Evolutionary conservation across 2,113 vertebrate genomes (phyloP).

Genomic region (Sakesphorus luctuosus): DNA sequence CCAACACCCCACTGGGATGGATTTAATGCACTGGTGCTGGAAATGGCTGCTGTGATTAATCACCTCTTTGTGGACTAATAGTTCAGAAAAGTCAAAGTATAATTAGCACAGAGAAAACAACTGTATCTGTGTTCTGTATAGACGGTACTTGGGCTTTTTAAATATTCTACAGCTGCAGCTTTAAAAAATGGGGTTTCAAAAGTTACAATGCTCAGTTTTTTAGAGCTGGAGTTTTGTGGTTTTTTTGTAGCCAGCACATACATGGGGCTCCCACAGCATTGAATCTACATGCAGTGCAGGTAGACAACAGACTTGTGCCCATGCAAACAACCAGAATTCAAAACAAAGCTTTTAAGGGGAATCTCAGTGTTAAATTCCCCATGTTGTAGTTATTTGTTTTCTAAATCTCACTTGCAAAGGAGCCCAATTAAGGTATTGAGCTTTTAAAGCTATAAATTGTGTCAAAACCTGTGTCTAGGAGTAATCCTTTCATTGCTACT

Average conservation of each 20-base stretch:
- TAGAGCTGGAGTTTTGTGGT: not conserved
- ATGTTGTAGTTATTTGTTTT: not conserved
- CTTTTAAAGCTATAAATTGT: not conserved
- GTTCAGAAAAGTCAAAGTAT: not conserved
- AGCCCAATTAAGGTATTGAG: not conserved
- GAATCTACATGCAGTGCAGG: not conserved
- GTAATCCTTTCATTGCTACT: not conserved
- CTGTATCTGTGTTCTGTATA: not conserved
- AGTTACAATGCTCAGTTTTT: not conserved
- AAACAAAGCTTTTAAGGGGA: not conserved
- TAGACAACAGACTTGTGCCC: not conserved
- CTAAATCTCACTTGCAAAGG: not conserved
- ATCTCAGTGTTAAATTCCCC: not conserved
- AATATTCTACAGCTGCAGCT: not conserved
- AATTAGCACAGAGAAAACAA: not conserved
- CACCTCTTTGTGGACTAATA: not conserved
- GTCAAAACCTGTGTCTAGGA: not conserved
- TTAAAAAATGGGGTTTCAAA: not conserved
- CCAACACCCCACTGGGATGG: not conserved
- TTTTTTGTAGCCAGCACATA: not conserved
- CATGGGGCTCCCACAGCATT: not conserved
- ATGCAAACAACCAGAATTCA: not conserved
- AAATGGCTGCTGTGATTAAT: not conserved
- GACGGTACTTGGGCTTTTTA: not conserved
- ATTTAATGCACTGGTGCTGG: not conserved